Percentiles rank a stretch among this genome's conserved stretches.
These are phyloP conservation scores for Chaetogeoica ovagalla DNA, from an alignment of 2,888 invertebrate genomes.

Conservation along the genomic window DNA sequence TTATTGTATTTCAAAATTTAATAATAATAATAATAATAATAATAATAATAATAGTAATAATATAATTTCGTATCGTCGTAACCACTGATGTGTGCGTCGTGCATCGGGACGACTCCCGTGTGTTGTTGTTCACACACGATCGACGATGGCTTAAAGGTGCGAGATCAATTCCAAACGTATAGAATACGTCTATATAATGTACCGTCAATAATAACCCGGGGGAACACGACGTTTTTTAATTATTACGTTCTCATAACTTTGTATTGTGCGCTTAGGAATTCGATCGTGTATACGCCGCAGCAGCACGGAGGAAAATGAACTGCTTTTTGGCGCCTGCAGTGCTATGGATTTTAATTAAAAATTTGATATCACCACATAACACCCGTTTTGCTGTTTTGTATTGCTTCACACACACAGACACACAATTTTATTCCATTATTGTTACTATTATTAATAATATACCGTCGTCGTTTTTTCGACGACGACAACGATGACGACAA, in stretches of 20 bases:
- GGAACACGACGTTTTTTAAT: constrained; percentile 37
- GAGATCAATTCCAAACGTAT: constrained; percentile 17
- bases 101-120: not conserved
- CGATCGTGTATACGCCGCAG: constrained; percentile 10
- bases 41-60: not conserved
- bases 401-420: constrained; percentile 7
- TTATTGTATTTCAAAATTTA: not conserved
- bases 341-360: constrained; percentile 49
- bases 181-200: constrained; percentile 12
- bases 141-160: constrained; percentile 11
- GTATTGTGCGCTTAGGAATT: constrained; percentile 43
- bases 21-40: not conserved
- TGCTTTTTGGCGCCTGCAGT: constrained; percentile 42
- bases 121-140: not conserved
- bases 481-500: not conserved
- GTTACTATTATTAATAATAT: constrained; percentile 44
- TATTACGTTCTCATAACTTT: constrained; percentile 24
- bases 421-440: constrained; percentile 42
- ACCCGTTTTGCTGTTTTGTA: constrained; percentile 28
- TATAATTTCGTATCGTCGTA: too few species aligned
- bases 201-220: not conserved
- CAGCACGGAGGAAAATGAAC: constrained; percentile 12
- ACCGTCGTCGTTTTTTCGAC: constrained; percentile 34
- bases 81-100: too few species aligned
- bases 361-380: constrained; percentile 25